Conservation (phyloP, 2,113 vertebrate species). For the Scalopus aquaticus region DNA sequence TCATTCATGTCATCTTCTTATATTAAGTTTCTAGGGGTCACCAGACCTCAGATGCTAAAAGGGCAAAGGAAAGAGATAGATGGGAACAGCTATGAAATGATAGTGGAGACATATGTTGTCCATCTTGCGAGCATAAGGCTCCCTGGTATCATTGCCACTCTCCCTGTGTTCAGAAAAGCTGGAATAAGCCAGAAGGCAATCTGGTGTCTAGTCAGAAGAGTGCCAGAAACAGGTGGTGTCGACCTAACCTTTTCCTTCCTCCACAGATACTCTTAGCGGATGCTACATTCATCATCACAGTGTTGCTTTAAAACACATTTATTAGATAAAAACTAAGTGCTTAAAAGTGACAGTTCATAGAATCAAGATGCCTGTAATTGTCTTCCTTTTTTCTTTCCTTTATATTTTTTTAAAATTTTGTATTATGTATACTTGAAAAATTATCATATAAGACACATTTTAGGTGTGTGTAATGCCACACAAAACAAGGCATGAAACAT, state of each 20-base stretch:
- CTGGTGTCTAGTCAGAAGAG: constrained; percentile 62
- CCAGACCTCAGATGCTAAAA: constrained; percentile 17
- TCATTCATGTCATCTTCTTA: not conserved
- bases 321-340: not conserved
- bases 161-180: constrained; percentile 51
- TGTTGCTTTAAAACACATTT: not conserved
- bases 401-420: not conserved
- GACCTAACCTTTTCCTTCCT: constrained; percentile 40
- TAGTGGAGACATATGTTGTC: constrained; percentile 70
- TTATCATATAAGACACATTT: not conserved
- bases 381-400: not conserved
- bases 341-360: not conserved
- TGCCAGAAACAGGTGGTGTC: constrained; percentile 68
- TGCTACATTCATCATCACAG: not conserved
- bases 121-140: constrained; percentile 65
- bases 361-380: not conserved
- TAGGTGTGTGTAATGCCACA: not conserved
- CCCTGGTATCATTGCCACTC: constrained; percentile 31
- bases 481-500: not conserved
- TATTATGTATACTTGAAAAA: not conserved
- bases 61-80: constrained; percentile 51
- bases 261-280: not conserved
- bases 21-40: constrained; percentile 46
- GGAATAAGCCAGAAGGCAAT: constrained; percentile 55
- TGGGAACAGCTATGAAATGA: not conserved